Base-by-base conservation (phyloP, 2,113 vertebrate species). In the Catharus minimus region DNA sequence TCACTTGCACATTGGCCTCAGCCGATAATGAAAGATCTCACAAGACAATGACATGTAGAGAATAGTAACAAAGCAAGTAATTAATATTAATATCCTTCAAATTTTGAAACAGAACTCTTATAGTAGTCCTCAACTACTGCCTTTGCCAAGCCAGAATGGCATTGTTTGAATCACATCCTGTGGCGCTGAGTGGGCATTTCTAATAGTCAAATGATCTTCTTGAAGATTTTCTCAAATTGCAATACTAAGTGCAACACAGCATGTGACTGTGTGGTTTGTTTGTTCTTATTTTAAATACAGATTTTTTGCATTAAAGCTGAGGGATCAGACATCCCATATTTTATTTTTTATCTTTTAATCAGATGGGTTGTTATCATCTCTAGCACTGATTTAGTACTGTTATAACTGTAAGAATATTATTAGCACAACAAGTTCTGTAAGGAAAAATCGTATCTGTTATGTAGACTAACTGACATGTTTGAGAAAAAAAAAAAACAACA, bases 391-490 rank as follows among this genome's bases (percentile, higher is more conserved):
- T 91, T 91, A 82, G 62, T 91, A 69, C 46, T 82, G 62, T 80
- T 93, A 33, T 43, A 83, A 38, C 38, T 90, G 72, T 83, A 90
- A 76, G 13, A 90, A 68, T 95, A 88, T 77, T 93, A 93, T 88
- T 88, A 86, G 36, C 68, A 88, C 47, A 84, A 83, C 46, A 86
- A 88, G 14, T 78, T 77, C 65, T 86, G 52, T 75, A 86, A 74
- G 30, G 24, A 74, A 92, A 74, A 33, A 52, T 78, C 0, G 0
- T 88, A 64, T 88, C 56, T 88, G 52, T 86, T 93, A 78, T 53
- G 19, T 60, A 93, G 86, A 90, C 64, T 79, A 82, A 89, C 67
- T 88, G 92, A 88, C 47, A 77, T 39, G 17, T 73, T 93, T 71
- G 23, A 27, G 13, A 26, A 56, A 11, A 8, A 1, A 11, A 5